Conservation (phyloP, 2,797 vertebrate species). For the Manis crassicaudata region DNA sequence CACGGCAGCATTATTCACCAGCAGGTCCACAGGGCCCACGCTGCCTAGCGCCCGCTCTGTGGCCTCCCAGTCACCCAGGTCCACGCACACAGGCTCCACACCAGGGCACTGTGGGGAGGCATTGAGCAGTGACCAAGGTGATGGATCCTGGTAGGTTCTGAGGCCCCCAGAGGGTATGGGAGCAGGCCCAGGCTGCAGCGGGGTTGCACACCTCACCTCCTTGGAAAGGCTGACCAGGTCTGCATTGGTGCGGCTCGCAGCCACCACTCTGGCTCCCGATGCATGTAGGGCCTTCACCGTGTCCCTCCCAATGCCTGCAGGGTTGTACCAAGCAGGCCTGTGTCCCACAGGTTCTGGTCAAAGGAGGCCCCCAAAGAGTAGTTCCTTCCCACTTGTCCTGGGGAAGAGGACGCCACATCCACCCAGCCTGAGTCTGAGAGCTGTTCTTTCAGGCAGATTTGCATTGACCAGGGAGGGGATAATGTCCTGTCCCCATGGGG, state of each 20-base stretch:
- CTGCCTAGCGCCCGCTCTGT: constrained; percentile 86
- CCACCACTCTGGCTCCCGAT: constrained; percentile 88
- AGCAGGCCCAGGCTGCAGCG: rapidly evolving
- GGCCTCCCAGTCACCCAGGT: constrained; percentile 92
- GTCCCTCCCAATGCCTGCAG: constrained; percentile 89
- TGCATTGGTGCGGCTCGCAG: constrained; percentile 86
- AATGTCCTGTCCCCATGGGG: neutral
- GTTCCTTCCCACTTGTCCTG: neutral
- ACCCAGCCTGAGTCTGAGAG: no score
- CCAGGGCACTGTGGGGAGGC: constrained; percentile 85
- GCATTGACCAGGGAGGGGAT: neutral
- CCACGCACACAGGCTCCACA: constrained; percentile 89
- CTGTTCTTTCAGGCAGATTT: neutral
- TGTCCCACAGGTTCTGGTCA: neutral
- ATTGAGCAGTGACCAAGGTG: neutral
- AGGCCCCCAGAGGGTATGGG: neutral
- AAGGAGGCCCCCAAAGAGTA: neutral
- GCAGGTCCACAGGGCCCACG: constrained; percentile 90
- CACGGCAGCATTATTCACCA: constrained; percentile 93
- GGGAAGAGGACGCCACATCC: neutral
- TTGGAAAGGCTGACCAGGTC: constrained; percentile 88
- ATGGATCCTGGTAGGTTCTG: neutral
- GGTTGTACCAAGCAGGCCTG: neutral
- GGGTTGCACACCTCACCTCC: constrained; percentile 84
- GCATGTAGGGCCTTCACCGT: constrained; percentile 86